phyloP scores from a whole-genome alignment of 2,888 invertebrate species.

The Scaptomyza flava region DNA sequence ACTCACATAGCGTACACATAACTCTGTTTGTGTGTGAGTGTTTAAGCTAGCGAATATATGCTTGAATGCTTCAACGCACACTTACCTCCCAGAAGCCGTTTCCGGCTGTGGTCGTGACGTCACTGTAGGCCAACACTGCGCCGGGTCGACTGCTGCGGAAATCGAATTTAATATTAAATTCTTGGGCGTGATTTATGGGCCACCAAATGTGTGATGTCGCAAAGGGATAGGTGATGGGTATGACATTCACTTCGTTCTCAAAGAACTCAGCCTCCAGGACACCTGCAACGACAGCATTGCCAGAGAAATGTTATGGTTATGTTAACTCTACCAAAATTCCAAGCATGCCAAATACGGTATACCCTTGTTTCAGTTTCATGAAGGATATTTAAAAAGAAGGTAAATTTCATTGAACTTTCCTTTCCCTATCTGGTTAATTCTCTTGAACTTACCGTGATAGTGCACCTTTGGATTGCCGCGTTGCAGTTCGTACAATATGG shows the following conservation, averaged over 20 bases:
- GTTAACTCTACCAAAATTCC: constrained; percentile 15
- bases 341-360: neutral
- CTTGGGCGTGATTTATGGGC: constrained; percentile 90
- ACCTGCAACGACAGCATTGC: constrained; percentile 82
- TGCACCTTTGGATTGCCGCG: constrained; percentile 94
- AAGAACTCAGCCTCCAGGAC: constrained; percentile 93
- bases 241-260: constrained; percentile 93
- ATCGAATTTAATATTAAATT: constrained; percentile 92
- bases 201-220: constrained; percentile 96
- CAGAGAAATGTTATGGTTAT: constrained; percentile 9
- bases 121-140: constrained; percentile 94
- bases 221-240: constrained; percentile 96
- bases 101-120: constrained; percentile 89
- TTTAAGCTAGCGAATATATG: constrained; percentile 59
- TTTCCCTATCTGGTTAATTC: neutral
- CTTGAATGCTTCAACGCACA: constrained; percentile 70
- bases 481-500: constrained; percentile 94
- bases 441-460: constrained; percentile 86
- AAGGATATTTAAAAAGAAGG: neutral
- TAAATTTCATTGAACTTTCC: too few relatives aligned
- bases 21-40: constrained; percentile 26
- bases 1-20: constrained; percentile 2
- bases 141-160: constrained; percentile 93
- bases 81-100: constrained; percentile 94
- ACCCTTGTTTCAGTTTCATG: neutral